These are phyloP conservation scores for Hemicentrotus pulcherrimus DNA, from an alignment of 35 echinoderm and acorn worm genomes.

Conservation along the genomic window DNA sequence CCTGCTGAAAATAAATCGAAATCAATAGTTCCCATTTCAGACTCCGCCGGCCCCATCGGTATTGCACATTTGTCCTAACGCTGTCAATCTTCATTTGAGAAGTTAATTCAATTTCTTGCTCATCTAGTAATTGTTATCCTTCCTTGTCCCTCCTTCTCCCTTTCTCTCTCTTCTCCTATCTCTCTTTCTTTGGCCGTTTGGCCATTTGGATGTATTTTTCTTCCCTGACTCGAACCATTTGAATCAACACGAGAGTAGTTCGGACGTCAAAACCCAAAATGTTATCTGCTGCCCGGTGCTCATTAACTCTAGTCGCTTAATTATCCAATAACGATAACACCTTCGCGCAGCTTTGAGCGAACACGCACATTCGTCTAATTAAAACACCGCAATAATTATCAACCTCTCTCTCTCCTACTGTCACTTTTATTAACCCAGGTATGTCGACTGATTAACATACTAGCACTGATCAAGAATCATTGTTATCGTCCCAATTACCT, in stretches of 20 bases:
- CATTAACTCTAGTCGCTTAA: slow-evolving; percentile 37
- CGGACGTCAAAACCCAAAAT: neutral
- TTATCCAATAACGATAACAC: slow-evolving; percentile 56
- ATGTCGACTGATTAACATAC: slow-evolving; percentile 10
- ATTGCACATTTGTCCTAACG: neutral
- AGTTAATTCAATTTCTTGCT: neutral
- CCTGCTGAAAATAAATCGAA: neutral
- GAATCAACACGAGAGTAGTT: slow-evolving; percentile 36
- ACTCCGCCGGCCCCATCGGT: neutral
- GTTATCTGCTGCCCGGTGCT: neutral
- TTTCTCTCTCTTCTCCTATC: neutral
- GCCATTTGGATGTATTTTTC: neutral
- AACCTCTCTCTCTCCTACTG: neutral
- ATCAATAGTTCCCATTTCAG: neutral
- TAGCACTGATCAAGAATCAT: neutral
- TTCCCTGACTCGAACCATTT: neutral
- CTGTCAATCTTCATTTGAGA: neutral
- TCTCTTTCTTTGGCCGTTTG: neutral
- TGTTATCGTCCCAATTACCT: neutral
- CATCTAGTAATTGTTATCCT: neutral
- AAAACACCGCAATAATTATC: slow-evolving; percentile 8
- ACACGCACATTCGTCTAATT: slow-evolving; percentile 11
- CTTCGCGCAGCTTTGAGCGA: neutral
- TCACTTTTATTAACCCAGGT: neutral
- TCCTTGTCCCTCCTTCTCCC: neutral